Evolutionary conservation across 2,797 vertebrate genomes (phyloP).

Genomic region (Tokudaia tokunoshimensis): DNA sequence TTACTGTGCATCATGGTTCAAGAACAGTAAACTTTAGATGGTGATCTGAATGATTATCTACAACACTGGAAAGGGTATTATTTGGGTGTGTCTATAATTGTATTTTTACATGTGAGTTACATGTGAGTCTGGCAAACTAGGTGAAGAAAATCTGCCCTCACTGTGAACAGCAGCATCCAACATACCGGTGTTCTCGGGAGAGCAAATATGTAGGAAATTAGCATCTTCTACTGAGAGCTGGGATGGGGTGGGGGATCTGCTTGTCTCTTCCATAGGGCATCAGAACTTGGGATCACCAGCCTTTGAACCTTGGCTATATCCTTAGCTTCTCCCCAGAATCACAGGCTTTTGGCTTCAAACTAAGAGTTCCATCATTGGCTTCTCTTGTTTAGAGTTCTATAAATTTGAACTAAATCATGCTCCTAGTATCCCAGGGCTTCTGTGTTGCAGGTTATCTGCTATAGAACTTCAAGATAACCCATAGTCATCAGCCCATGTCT

Average conservation of each 20-base stretch:
- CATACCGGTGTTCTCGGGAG: background rate
- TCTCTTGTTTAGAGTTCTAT: background rate
- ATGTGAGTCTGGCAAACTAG: background rate
- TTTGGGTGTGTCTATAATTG: background rate
- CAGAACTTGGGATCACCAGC: background rate
- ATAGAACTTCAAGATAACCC: background rate
- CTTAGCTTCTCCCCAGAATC: background rate
- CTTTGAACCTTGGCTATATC: background rate
- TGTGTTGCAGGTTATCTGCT: no score
- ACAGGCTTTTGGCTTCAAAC: background rate
- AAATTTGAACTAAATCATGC: background rate
- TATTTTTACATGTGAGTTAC: background rate
- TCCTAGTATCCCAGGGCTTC: background rate
- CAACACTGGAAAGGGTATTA: background rate
- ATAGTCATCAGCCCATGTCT: background rate
- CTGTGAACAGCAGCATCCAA: no score
- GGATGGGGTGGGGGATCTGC: fast-evolving
- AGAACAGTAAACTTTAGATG: background rate
- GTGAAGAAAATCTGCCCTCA: no score
- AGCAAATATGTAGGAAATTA: background rate
- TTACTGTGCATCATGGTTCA: background rate
- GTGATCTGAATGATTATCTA: background rate
- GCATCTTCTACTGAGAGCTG: background rate
- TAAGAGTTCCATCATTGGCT: no score
- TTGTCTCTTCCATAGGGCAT: background rate